phyloP scores from a whole-genome alignment of 2,113 vertebrate species.

The Coregonus clupeaformis region DNA sequence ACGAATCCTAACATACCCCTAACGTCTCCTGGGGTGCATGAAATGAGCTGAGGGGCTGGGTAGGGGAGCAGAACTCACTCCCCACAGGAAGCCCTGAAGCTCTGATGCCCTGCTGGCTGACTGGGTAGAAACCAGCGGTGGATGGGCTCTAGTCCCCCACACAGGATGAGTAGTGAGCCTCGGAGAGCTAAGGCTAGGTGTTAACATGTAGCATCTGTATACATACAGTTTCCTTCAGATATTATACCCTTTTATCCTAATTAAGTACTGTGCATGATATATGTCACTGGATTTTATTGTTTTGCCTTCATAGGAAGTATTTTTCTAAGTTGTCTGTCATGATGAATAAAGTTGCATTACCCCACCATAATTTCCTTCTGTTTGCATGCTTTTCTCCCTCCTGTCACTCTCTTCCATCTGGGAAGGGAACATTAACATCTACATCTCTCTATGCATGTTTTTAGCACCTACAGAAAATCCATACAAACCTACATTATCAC shows the following conservation, averaged over 20 bases:
- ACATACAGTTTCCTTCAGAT: background rate
- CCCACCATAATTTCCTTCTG: conserved; percentile 39
- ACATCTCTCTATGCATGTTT: background rate
- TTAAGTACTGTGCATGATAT: background rate
- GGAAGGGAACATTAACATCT: conserved; percentile 18
- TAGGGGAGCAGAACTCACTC: conserved; percentile 2
- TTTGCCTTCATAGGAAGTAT: conserved; percentile 54
- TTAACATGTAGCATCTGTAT: conserved; percentile 39
- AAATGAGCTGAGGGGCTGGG: conserved; percentile 3
- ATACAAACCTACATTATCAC: too few species aligned
- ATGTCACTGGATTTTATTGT: conserved; percentile 36
- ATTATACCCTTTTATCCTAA: conserved; percentile 22
- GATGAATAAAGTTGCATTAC: conserved; percentile 61
- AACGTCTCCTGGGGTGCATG: background rate
- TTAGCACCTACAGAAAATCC: background rate
- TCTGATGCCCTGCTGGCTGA: conserved; percentile 8
- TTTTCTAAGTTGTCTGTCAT: conserved; percentile 32
- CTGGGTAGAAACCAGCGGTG: conserved; percentile 23
- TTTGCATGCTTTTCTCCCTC: conserved; percentile 58
- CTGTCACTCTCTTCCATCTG: background rate
- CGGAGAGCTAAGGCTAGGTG: conserved; percentile 13
- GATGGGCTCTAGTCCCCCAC: background rate
- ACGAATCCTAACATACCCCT: conserved; percentile 57
- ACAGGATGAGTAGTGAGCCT: background rate
- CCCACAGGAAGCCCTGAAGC: conserved; percentile 4